phyloP scores from a whole-genome alignment of 2,797 vertebrate genomes.

The Thalassophryne amazonica region DNA sequence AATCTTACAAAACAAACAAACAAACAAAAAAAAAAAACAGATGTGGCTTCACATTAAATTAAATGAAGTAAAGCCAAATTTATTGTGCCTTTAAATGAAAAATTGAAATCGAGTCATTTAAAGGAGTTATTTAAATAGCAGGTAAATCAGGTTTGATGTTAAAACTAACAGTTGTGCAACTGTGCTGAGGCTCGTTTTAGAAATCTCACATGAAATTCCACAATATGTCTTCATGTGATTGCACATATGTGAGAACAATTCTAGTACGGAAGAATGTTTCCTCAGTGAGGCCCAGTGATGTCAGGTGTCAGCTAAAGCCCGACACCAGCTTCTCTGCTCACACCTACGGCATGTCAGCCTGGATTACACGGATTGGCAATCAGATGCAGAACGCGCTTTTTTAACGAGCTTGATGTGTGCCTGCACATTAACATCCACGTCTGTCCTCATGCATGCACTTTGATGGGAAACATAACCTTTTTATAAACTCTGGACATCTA shows the following conservation, averaged over 20 bases:
- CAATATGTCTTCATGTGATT: too few relatives aligned
- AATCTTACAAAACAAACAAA: constrained; percentile 25
- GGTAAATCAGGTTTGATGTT: too few relatives aligned
- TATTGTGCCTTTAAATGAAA: constrained; percentile 6
- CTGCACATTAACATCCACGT: constrained; percentile 31
- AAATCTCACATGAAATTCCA: too few relatives aligned
- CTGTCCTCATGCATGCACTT: constrained; percentile 18
- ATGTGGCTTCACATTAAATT: constrained; percentile 6
- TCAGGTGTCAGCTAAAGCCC: constrained; percentile 24
- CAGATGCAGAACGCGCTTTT: constrained; percentile 41
- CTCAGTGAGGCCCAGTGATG: too few relatives aligned
- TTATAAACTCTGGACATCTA: constrained; percentile 20
- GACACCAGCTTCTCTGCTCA: constrained; percentile 31
- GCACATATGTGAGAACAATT: too few relatives aligned
- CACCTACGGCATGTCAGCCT: constrained; percentile 42
- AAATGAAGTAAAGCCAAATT: constrained; percentile 30
- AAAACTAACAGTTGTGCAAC: too few relatives aligned
- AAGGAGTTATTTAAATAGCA: too few relatives aligned
- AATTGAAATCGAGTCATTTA: constrained; percentile 32
- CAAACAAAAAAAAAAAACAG: constrained; percentile 33
- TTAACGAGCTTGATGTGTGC: constrained; percentile 29
- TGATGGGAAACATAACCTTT: constrained; percentile 21
- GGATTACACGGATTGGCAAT: constrained; percentile 59
- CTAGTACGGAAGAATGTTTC: too few relatives aligned
- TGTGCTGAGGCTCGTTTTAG: too few relatives aligned